Conservation (phyloP, 2,797 vertebrate species). For the Acipenser ruthenus region DNA sequence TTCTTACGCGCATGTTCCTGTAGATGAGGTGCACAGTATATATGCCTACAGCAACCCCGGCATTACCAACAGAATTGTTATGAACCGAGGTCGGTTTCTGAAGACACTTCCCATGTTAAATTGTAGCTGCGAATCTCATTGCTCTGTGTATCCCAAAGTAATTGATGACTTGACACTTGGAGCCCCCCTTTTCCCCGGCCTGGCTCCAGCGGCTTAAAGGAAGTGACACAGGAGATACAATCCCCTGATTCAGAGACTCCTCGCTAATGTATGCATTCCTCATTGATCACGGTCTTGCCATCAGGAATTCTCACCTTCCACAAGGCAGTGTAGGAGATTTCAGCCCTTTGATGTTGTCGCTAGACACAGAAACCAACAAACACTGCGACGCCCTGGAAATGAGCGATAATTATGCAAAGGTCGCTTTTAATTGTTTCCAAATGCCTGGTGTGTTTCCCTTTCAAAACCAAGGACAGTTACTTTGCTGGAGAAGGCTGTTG, state of each 20-base stretch:
- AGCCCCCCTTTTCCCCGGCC: slow-evolving; percentile 28
- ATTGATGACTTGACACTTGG: slow-evolving; percentile 39
- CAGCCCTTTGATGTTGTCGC: slow-evolving; percentile 36
- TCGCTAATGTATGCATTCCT: slow-evolving; percentile 48
- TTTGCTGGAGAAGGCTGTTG: not conserved
- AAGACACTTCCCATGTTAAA: slow-evolving; percentile 13
- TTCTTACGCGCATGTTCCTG: too few species aligned
- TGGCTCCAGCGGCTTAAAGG: slow-evolving; percentile 40
- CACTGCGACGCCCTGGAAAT: slow-evolving; percentile 16
- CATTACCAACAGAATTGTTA: too few species aligned
- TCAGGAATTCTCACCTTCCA: slow-evolving; percentile 39
- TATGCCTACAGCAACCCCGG: too few species aligned
- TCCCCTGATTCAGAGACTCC: slow-evolving; percentile 47
- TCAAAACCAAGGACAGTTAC: slow-evolving; percentile 1
- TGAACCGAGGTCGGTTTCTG: too few species aligned
- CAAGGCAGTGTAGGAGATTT: slow-evolving; percentile 34
- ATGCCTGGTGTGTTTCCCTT: not conserved
- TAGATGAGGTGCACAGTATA: too few species aligned
- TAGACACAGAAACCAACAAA: slow-evolving; percentile 23
- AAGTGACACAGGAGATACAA: slow-evolving; percentile 40
- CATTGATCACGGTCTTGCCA: slow-evolving; percentile 44
- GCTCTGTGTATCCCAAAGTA: slow-evolving; percentile 26
- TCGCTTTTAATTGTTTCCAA: slow-evolving; percentile 14
- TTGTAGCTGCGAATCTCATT: slow-evolving; percentile 9
- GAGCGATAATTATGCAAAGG: slow-evolving; percentile 24